Percentiles rank a stretch among this genome's conserved stretches.
Evolutionary conservation across 2,113 vertebrate species (phyloP).

Genomic region (Leucosticte australis): DNA sequence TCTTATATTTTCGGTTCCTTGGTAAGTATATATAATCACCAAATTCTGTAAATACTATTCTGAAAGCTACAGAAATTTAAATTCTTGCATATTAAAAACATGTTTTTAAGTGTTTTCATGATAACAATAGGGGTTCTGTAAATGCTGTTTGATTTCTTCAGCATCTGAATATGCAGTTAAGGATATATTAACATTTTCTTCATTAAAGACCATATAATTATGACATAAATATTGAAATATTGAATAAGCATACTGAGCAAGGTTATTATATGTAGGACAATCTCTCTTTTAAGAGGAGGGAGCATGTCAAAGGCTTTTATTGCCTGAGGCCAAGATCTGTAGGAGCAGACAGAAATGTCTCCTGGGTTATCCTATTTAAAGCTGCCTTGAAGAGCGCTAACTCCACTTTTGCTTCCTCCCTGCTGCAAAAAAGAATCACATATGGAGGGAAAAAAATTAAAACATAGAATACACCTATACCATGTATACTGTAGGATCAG

Average conservation of each 20-base stretch:
- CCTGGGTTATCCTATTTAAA: background rate
- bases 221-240: background rate
- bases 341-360: background rate
- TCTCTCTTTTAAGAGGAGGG: background rate
- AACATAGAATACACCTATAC: fast-evolving
- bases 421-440: background rate
- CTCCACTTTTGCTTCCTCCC: background rate
- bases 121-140: background rate
- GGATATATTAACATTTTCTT: background rate
- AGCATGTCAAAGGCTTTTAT: background rate
- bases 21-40: background rate
- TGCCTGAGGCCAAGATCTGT: background rate
- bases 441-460: fast-evolving
- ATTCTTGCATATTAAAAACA: background rate
- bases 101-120: background rate
- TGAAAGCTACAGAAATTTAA: background rate
- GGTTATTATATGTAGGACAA: background rate
- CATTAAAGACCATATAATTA: background rate
- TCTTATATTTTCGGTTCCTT: background rate
- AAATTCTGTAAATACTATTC: background rate
- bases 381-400: background rate
- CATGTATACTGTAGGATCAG: background rate
- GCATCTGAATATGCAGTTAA: background rate
- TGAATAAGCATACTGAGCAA: background rate
- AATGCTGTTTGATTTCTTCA: background rate